These are phyloP conservation scores for Sebastes iracundus DNA, from an alignment of 2,797 vertebrate genomes.

Conservation along the genomic window DNA sequence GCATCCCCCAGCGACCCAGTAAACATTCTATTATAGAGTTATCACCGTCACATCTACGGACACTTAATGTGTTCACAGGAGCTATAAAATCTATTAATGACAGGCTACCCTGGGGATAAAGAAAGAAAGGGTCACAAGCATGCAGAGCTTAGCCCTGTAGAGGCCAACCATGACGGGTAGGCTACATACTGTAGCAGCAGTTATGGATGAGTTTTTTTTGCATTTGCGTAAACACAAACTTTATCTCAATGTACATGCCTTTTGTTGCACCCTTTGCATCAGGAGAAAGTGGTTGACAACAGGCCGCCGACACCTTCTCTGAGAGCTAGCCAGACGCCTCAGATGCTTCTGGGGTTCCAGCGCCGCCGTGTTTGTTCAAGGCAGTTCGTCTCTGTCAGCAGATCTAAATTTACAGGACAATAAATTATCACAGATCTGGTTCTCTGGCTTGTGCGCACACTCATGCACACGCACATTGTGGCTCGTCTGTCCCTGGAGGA, in stretches of 20 bases:
- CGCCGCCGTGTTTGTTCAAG: conserved; percentile 63
- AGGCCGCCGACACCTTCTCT: conserved; percentile 45
- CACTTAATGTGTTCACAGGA: conserved; percentile 37
- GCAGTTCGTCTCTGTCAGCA: conserved; percentile 67
- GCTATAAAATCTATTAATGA: conserved; percentile 70
- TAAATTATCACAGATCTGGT: conserved; percentile 76
- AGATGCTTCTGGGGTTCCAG: conserved; percentile 58
- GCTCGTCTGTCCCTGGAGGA: conserved; percentile 47
- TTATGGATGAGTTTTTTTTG: not conserved
- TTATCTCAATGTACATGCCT: conserved; percentile 18
- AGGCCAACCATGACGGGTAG: conserved; percentile 45
- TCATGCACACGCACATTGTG: conserved; percentile 25
- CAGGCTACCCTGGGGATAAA: conserved; percentile 49
- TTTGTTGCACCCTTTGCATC: conserved; percentile 10
- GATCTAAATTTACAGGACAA: conserved; percentile 82
- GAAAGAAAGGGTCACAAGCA: conserved; percentile 49
- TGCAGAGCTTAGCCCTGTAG: conserved; percentile 18
- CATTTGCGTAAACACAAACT: not conserved
- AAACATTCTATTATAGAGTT: conserved; percentile 62
- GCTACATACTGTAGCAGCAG: conserved; percentile 19
- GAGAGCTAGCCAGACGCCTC: conserved; percentile 50
- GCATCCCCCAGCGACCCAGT: conserved; percentile 37
- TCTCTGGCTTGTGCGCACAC: conserved; percentile 30
- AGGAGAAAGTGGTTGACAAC: conserved; percentile 29
- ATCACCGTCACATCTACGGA: conserved; percentile 54